These are phyloP conservation scores for Prostheceraeus crozeri DNA, from an alignment of 2,888 invertebrate species.

Conservation along the genomic window DNA sequence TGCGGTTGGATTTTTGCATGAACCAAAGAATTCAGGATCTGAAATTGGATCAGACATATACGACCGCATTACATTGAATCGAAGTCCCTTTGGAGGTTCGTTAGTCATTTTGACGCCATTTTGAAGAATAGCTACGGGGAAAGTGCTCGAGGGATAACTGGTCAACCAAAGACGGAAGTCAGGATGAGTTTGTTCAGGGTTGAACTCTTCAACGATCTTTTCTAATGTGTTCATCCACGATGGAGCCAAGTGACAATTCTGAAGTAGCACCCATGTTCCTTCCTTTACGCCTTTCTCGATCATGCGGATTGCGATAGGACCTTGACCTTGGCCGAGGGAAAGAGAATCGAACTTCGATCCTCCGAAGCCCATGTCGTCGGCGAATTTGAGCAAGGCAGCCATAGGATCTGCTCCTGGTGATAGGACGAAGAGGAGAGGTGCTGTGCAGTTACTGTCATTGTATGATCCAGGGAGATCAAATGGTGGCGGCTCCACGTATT, in stretches of 20 bases:
- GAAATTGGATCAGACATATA: slow-evolving; percentile 58
- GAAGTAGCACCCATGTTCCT: slow-evolving; percentile 57
- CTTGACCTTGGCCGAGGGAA: slow-evolving; percentile 62
- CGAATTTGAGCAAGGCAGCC: slow-evolving; percentile 58
- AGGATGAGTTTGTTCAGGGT: slow-evolving; percentile 48
- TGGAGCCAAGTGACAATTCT: slow-evolving; percentile 56
- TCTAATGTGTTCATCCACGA: slow-evolving; percentile 55
- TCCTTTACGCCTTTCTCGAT: slow-evolving; percentile 53
- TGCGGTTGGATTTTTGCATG: slow-evolving; percentile 37
- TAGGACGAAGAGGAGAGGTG: slow-evolving; percentile 58
- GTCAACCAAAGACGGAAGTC: slow-evolving; percentile 56
- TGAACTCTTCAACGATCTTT: slow-evolving; percentile 54
- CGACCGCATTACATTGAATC: slow-evolving; percentile 56
- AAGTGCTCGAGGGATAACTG: slow-evolving; percentile 53
- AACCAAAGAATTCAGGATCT: slow-evolving; percentile 66
- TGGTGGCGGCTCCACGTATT: slow-evolving; percentile 58
- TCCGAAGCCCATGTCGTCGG: slow-evolving; percentile 61
- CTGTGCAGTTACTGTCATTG: slow-evolving; percentile 57
- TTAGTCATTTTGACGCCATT: slow-evolving; percentile 57
- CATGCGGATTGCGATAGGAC: slow-evolving; percentile 57
- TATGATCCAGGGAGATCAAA: slow-evolving; percentile 59
- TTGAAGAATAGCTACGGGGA: slow-evolving; percentile 58
- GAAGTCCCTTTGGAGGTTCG: slow-evolving; percentile 55
- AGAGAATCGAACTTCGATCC: slow-evolving; percentile 57
- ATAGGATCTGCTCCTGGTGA: slow-evolving; percentile 60